phyloP scores from a whole-genome alignment of 2,113 vertebrate species.

The Oreocharis arfaki region DNA sequence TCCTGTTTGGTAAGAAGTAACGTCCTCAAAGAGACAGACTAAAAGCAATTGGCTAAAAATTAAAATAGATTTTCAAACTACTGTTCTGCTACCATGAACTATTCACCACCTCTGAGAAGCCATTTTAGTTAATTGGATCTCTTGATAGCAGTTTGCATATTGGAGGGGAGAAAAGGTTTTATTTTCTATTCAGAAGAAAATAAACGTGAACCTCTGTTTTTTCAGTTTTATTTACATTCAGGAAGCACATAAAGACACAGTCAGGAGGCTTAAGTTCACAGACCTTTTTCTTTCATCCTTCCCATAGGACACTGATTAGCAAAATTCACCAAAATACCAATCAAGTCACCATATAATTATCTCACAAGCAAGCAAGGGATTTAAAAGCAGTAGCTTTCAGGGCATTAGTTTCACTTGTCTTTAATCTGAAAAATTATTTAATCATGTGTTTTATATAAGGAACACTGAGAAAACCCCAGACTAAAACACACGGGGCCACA shows the following conservation, averaged over 20 bases:
- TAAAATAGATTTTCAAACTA: not conserved
- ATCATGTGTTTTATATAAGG: not conserved
- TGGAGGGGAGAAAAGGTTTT: not conserved
- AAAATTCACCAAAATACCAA: not conserved
- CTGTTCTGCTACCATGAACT: not conserved
- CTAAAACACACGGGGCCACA: not conserved
- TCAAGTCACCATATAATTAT: constrained; percentile 3
- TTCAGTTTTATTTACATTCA: not conserved
- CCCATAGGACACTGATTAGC: not conserved
- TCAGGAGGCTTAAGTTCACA: not conserved
- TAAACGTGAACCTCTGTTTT: not conserved
- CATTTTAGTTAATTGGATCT: not conserved
- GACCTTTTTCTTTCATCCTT: constrained; percentile 1
- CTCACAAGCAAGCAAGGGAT: not conserved
- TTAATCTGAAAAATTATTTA: constrained; percentile 16
- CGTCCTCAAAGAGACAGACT: not conserved
- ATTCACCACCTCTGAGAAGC: not conserved
- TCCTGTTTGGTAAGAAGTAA: constrained; percentile 74
- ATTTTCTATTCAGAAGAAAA: not conserved
- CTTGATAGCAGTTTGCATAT: not conserved
- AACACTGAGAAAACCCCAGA: not conserved
- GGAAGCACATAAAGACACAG: not conserved
- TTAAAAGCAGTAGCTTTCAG: not conserved
- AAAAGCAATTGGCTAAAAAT: not conserved
- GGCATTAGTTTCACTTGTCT: not conserved